Percentiles rank a stretch among this genome's conserved stretches.
Conservation (phyloP, 2,797 vertebrate species). For the Hoplostethus mediterraneus region DNA sequence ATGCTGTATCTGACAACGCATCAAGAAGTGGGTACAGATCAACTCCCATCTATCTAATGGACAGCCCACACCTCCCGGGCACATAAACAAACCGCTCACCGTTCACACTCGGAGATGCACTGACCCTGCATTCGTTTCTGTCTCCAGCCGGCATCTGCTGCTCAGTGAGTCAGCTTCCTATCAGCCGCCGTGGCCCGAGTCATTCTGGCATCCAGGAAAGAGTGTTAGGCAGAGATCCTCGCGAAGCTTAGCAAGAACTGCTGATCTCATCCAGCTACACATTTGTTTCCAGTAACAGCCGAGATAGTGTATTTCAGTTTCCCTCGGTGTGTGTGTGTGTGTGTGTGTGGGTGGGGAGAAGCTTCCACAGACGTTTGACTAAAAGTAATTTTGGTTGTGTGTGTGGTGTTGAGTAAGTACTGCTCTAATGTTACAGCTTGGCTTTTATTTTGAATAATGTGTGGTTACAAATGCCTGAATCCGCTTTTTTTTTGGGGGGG, state of each 20-base stretch:
- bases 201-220: conserved; percentile 77
- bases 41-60: conserved; percentile 6
- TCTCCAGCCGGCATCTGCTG: conserved; percentile 63
- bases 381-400: conserved; percentile 1
- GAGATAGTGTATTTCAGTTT: conserved; percentile 64
- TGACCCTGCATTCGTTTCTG: conserved; percentile 50
- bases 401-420: background rate
- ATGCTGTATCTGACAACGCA: background rate
- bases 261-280: conserved; percentile 74
- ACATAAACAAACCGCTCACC: conserved; percentile 53
- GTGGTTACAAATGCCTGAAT: background rate
- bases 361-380: conserved; percentile 26
- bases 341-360: conserved; percentile 15
- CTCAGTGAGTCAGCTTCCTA: conserved; percentile 74
- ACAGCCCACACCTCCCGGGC: background rate
- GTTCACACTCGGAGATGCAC: conserved; percentile 47
- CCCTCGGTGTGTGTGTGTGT: conserved; percentile 32
- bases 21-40: background rate
- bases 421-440: background rate
- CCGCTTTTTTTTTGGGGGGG: background rate
- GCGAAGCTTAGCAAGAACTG: conserved; percentile 71
- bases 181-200: conserved; percentile 57
- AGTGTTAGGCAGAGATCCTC: conserved; percentile 62
- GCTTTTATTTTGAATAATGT: conserved; percentile 17
- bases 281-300: conserved; percentile 74